Evolutionary conservation across 2,113 vertebrate genomes (phyloP).

Genomic region (Notechis scutatus): DNA sequence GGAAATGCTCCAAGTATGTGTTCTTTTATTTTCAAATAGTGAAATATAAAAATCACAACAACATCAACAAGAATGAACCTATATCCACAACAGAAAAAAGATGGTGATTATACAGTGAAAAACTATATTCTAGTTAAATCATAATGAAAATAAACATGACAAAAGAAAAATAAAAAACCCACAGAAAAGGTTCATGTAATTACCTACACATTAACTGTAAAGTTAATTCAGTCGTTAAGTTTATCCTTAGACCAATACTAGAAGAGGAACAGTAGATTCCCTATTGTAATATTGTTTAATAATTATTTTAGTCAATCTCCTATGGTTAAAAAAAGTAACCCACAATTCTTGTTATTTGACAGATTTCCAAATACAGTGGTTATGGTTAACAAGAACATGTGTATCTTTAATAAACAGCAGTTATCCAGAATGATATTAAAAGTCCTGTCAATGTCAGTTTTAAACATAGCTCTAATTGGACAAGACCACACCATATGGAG

Average conservation of each 20-base stretch:
- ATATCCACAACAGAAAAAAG: not conserved
- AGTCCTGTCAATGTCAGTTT: not conserved
- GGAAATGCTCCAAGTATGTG: not conserved
- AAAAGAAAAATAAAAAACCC: not conserved
- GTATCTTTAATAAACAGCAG: not conserved
- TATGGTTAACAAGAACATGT: not conserved
- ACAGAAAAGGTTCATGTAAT: not conserved
- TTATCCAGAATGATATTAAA: not conserved
- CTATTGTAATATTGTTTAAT: not conserved
- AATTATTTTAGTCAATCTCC: not conserved
- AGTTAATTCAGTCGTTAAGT: not conserved
- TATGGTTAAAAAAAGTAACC: not conserved
- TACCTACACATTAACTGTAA: not conserved
- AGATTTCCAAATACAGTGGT: not conserved
- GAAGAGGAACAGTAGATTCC: not conserved
- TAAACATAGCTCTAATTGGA: not conserved
- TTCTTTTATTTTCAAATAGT: not conserved
- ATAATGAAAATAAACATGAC: not conserved
- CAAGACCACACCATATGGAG: not conserved
- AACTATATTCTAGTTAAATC: not conserved
- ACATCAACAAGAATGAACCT: not conserved
- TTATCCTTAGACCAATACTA: not conserved
- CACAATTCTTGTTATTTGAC: not conserved
- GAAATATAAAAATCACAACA: not conserved
- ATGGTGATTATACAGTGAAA: not conserved